Conservation (phyloP, 2,888 invertebrate species). For the Sphecodes monilicornis region DNA sequence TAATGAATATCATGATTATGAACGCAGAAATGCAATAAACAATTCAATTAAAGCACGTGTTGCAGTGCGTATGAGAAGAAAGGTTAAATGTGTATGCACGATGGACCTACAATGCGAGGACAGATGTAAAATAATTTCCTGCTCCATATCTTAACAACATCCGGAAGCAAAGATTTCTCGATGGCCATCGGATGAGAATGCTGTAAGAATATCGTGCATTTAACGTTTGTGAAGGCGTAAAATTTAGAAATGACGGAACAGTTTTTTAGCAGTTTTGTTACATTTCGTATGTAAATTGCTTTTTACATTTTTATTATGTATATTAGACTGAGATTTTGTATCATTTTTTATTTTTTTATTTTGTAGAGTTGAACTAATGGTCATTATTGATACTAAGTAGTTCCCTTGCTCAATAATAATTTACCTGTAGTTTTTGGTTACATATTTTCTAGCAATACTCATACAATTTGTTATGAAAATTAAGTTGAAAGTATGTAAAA, state of each 20-base stretch:
- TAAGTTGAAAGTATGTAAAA: constrained; percentile 10
- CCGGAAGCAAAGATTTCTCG: constrained; percentile 36
- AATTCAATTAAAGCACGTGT: not conserved
- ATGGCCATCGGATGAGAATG: constrained; percentile 22
- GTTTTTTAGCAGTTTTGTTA: not conserved
- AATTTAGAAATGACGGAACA: not conserved
- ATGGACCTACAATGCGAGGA: constrained; percentile 23
- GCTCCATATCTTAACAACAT: constrained; percentile 42
- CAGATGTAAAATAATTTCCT: constrained; percentile 42
- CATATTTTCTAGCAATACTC: not conserved
- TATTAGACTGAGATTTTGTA: not conserved
- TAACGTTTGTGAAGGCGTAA: not conserved
- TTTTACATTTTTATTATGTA: not conserved
- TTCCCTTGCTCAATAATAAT: constrained; percentile 1
- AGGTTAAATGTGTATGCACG: constrained; percentile 24
- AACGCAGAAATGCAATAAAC: constrained; percentile 4
- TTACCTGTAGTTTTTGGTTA: not conserved
- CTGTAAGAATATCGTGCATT: constrained; percentile 43
- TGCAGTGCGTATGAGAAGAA: not conserved
- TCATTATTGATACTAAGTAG: not conserved
- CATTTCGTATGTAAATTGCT: constrained; percentile 8
- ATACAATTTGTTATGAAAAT: not conserved
- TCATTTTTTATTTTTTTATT: not conserved
- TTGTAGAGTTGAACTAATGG: not conserved
- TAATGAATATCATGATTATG: too few species aligned